These are phyloP conservation scores for Chiridota heheva DNA, from an alignment of 35 echinoderm and acorn worm genomes.

Conservation along the genomic window DNA sequence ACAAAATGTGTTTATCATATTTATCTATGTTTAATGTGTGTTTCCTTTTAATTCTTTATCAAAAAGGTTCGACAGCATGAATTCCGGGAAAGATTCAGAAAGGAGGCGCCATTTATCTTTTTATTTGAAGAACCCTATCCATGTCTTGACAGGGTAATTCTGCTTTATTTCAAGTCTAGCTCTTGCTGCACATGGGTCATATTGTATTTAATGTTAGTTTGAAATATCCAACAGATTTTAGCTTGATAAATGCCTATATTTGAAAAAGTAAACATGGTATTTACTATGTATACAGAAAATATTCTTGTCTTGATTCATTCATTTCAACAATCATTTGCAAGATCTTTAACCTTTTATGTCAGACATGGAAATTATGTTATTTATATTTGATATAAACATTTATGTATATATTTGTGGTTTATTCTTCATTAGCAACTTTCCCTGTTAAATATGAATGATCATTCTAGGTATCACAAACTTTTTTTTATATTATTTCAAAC, in stretches of 20 bases:
- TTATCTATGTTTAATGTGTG: too few species aligned
- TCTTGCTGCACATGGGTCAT: background rate
- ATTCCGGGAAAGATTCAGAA: constrained; percentile 91
- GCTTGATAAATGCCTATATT: background rate
- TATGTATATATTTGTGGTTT: too few species aligned
- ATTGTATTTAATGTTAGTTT: background rate
- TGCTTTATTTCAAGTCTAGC: background rate
- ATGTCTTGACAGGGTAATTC: constrained; percentile 74
- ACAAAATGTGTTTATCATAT: background rate
- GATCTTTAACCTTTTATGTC: too few species aligned
- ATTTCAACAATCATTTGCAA: too few species aligned
- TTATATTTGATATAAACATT: too few species aligned
- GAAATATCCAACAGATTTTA: background rate
- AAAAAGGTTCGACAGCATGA: constrained; percentile 95
- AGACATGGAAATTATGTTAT: too few species aligned
- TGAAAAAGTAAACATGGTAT: too few species aligned
- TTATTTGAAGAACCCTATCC: constrained; percentile 68
- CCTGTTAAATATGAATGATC: background rate
- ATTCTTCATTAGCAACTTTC: background rate
- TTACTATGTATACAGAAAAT: too few species aligned
- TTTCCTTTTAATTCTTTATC: too few species aligned
- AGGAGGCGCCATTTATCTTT: constrained; percentile 91
- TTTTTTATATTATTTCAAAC: background rate
- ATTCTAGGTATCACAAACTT: background rate
- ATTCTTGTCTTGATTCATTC: too few species aligned